Evolutionary conservation across 2,113 vertebrate genomes (phyloP), one percentile per base, ranked within the genome.

Genomic region (Rana temporaria): DNA sequence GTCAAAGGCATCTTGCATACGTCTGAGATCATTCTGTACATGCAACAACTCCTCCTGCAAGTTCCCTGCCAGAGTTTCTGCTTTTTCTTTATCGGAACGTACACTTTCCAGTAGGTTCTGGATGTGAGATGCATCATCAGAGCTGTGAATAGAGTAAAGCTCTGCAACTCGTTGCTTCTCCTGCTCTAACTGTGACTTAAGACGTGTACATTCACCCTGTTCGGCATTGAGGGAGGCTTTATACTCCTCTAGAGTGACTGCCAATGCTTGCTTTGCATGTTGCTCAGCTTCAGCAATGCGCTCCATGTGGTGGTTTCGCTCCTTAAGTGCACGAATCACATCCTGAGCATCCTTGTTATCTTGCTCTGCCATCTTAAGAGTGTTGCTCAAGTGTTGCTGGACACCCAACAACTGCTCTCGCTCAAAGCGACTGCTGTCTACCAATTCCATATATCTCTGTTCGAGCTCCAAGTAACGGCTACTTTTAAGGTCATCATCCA

Each of bases 271-370:
- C n/a, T 92, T 94, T 48, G 91, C 95, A 77, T 96, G 96, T 86
- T 96, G 92, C 89, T 98, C 97, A 0, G 95, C 95, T 82, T 99
- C 97, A 64, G 96, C 86, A 52, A 96, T 93, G 4, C 96, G 93
- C 80, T 99, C 97, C 95, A 97, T 95, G 86, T 98, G 96, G 81
- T 96, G 96, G 88, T 96, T 97, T 52, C 97, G 93, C 84, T 99
- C 97, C 84, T 97, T 97, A 75, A 98, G 90, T 0, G 95, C 96
- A 18, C 93, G 92, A 26, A 99, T 97, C 92, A 99, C 93, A 84
- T 96, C 96, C 19, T 99, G 97, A 8, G 96, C 96, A 79, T 98
- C 97, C 5, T 97, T 96, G 73, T 98, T 97, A 89, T 99, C 97
- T 84, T 97, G 97, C 16, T 98, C 97, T 0, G 97, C 97, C 97